phyloP scores from a whole-genome alignment of 1,140 invertebrate species.

The Drosophila tsacasi region DNA sequence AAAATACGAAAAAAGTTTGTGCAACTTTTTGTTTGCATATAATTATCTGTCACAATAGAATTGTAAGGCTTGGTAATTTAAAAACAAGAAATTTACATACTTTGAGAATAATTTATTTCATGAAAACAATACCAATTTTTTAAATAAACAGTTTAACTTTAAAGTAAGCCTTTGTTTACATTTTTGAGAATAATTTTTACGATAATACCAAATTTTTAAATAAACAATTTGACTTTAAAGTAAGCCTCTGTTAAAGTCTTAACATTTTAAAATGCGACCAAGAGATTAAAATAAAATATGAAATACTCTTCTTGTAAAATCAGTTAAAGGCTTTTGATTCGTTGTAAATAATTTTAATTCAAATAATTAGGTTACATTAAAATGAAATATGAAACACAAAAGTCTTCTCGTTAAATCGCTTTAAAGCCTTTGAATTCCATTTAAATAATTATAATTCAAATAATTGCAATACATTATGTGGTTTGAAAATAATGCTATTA shows the following conservation, averaged over 20 bases:
- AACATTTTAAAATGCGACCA: not conserved
- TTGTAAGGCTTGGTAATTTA: not conserved
- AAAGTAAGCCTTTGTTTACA: rapidly evolving
- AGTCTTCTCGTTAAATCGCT: not conserved
- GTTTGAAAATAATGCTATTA: conserved; percentile 1
- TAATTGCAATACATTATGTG: not conserved
- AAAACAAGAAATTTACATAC: not conserved
- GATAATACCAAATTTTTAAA: not conserved
- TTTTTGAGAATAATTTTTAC: not conserved
- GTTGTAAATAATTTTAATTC: not conserved
- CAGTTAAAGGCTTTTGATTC: not conserved
- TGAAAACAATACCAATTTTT: not conserved
- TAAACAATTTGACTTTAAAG: not conserved
- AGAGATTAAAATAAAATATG: not conserved
- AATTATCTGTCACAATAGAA: conserved; percentile 22
- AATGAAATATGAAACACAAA: not conserved
- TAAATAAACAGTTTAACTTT: not conserved
- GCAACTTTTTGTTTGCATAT: conserved; percentile 21
- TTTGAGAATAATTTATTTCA: not conserved
- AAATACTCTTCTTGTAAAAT: rapidly evolving
- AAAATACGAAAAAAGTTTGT: conserved; percentile 19
- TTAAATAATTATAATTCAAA: not conserved
- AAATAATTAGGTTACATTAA: not conserved
- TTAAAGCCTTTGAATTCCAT: not conserved
- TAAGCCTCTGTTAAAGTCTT: not conserved